Evolutionary conservation across 2,888 invertebrate genomes (phyloP).

Genomic region (Morpho helenor): DNA sequence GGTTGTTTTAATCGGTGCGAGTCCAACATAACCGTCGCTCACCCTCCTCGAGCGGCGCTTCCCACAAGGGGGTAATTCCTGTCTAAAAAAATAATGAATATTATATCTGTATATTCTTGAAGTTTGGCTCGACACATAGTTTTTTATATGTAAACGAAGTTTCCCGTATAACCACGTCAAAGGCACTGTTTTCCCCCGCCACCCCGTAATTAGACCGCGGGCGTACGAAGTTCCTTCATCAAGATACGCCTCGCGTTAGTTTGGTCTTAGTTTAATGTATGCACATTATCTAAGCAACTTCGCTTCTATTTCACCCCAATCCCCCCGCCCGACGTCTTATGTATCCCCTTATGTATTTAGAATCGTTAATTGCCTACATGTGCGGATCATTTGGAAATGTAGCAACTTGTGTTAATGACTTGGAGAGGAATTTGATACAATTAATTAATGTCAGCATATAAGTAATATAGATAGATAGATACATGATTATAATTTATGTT

Average conservation of each 20-base stretch:
- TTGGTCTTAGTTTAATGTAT: constrained; percentile 77
- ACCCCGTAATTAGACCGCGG: constrained; percentile 67
- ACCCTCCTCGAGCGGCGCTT: too few species aligned
- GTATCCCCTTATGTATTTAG: constrained; percentile 52
- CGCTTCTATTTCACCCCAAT: constrained; percentile 42
- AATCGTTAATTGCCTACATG: constrained; percentile 29
- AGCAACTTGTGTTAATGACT: neutral
- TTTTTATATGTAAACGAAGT: constrained; percentile 38
- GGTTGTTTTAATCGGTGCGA: too few species aligned
- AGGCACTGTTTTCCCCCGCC: constrained; percentile 35
- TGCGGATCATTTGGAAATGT: constrained; percentile 18
- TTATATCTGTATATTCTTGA: neutral
- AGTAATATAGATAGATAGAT: too few species aligned
- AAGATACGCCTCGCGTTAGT: constrained; percentile 73
- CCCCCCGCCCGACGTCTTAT: constrained; percentile 32
- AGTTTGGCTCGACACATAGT: constrained; percentile 15
- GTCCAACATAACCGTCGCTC: too few species aligned
- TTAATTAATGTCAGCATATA: too few species aligned
- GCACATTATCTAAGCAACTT: constrained; percentile 78
- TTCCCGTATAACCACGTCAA: constrained; percentile 34
- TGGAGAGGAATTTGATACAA: too few species aligned
- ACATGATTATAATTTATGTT: too few species aligned
- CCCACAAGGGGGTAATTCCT: too few species aligned
- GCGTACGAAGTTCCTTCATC: constrained; percentile 72
- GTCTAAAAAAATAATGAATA: too few species aligned